Evolutionary conservation across 2,888 invertebrate species (phyloP), one percentile per base, ranked within the genome.

Genomic region (Podotricha telesiphe): DNA sequence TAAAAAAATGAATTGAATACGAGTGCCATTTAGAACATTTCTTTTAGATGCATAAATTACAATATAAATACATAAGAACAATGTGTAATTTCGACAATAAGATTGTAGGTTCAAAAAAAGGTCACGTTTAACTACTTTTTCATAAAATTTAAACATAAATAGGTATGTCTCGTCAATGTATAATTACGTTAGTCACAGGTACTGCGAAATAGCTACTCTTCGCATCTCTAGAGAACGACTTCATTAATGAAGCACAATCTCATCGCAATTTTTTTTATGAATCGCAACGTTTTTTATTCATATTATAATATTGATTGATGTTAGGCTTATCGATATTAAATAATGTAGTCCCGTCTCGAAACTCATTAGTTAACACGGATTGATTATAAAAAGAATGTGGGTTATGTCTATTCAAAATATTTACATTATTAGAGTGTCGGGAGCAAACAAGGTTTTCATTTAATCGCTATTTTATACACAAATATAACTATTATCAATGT

Each of bases 321-420:
- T 17, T 10, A 17, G 17, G 17, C 5, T 17, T 34, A 1, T 55
- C 17, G 17, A 55, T 55, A 34, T 55, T 37, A 37, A 17, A 37
- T 55, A 34, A 34, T 37, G 10, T 15, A 51, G 6, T 15, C 15
- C 10, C 22, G 15, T 53, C 51, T 53, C 15, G n/a, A 20, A 47
- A 20, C 37, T 50, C 37, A 34, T 48, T 64, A 53, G 42, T 45
- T 65, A 53, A 65, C 42, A 65, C 19, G 53, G 34, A 58, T 42
- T 58, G 20, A 42, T 67, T 53, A 47, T 55, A 13, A 51, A 15
- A 61, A 62, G 59, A 61, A 61, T 53, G 45, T 67, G 47, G 62
- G 53, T 40, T 67, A 47, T 61, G 48, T 62, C 61, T 53, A 55
- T 47, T 47, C 45, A 61, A 63, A 62, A 67, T 62, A 67, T 67